Evolutionary conservation across 2,888 invertebrate species (phyloP), one percentile per base, ranked within the genome.

Genomic region (Epinotia ramella): DNA sequence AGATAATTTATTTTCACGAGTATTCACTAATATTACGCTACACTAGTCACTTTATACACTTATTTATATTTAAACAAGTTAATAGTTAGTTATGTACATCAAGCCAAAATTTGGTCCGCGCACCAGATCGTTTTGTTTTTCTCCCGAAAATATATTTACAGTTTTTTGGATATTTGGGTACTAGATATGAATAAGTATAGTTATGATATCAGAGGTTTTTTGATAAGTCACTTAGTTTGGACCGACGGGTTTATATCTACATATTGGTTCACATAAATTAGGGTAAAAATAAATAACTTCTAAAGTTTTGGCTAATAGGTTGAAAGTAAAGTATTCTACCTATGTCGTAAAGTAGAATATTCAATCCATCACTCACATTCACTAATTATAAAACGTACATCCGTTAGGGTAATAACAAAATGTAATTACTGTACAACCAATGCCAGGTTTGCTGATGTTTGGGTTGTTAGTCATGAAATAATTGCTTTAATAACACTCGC

Each of bases 161-260:
- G 77, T 53, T 79, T 78, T 80, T 79, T 80, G 78, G 76, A 78
- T 77, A 85, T 79, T 56, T 71, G 85, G 86, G 84, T 87, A 84
- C 78, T 81, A 80, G 79, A 80, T 81, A 80, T 81, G 80, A 78
- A 71, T 78, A 71, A 66, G 53, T 53, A 84, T 81, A 81, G 77
- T 77, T 82, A 83, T 87, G 91, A 91, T 92, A 92, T 91, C 78
- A 82, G 80, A 81, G 79, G 83, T 85, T 86, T 78, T 77, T 85
- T 83, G 80, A 83, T 86, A 93, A 93, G 92, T 93, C 93, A 91
- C 91, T 88, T 78, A 24, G 80, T 91, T 76, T 93, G 93, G 93
- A 89, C 93, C 93, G 77, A 88, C 78, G 82, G 86, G 87, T 86
- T 79, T 73, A 79, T 68, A 77, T 81, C 83, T 84, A 80, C 81